Conservation (phyloP, 2,888 invertebrate genomes). For the Platypus cylindrus region DNA sequence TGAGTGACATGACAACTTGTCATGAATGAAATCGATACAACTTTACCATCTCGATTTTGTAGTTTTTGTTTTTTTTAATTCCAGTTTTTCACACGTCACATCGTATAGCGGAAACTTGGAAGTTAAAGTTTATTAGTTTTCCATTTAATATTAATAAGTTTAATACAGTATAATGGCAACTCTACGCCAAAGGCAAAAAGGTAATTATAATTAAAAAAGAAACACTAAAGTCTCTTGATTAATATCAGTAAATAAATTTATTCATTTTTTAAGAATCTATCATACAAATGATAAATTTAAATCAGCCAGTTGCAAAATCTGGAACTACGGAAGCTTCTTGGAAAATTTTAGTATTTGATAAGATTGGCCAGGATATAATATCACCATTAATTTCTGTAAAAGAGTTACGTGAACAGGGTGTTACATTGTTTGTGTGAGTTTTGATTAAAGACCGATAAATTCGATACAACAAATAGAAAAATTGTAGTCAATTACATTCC, state of each 20-base stretch:
- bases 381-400: slow-evolving; percentile 93
- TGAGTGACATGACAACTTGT: too few relatives aligned
- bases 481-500: slow-evolving; percentile 67
- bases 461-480: slow-evolving; percentile 1
- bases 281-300: slow-evolving; percentile 91
- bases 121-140: too few relatives aligned
- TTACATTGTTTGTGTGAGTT: slow-evolving; percentile 92
- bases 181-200: slow-evolving; percentile 58
- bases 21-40: too few relatives aligned
- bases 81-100: too few relatives aligned
- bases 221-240: background rate
- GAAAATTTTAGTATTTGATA: slow-evolving; percentile 94
- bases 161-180: slow-evolving; percentile 41
- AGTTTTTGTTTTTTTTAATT: too few relatives aligned
- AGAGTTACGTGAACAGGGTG: slow-evolving; percentile 88
- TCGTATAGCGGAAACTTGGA: too few relatives aligned
- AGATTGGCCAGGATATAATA: slow-evolving; percentile 95
- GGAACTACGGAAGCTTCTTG: slow-evolving; percentile 79
- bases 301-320: slow-evolving; percentile 63
- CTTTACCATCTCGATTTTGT: too few relatives aligned
- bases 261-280: slow-evolving; percentile 59
- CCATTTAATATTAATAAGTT: background rate
- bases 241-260: slow-evolving; percentile 12
- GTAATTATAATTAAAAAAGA: slow-evolving; percentile 34
- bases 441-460: background rate